Conservation (phyloP, 2,113 vertebrate species). For the Brienomyrus brachyistius region DNA sequence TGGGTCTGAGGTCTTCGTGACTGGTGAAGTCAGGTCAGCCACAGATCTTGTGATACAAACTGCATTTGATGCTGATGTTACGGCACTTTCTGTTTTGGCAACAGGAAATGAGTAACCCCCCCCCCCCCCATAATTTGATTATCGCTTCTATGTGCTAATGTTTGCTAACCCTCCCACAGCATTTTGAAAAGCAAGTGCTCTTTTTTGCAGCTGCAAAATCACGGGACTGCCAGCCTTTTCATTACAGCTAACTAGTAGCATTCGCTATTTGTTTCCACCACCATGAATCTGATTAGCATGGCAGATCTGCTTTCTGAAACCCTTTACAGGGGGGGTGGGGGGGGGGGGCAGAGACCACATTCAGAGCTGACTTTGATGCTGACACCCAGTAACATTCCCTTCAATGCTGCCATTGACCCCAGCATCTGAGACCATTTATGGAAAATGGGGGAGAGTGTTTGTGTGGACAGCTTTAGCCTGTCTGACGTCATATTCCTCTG, state of each 20-base stretch:
- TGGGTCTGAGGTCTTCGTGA: not conserved
- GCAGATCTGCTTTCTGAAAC: conserved; percentile 23
- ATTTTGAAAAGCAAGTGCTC: not conserved
- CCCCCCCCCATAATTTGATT: conserved; percentile 1
- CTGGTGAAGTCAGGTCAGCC: not conserved
- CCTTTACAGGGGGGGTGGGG: not conserved
- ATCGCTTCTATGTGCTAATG: conserved; percentile 6
- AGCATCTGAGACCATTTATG: conserved; percentile 51
- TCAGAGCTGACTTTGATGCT: conserved; percentile 34
- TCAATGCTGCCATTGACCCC: conserved; percentile 40
- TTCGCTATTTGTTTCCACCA: conserved; percentile 38
- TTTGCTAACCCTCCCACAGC: not conserved
- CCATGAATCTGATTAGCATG: conserved; percentile 34
- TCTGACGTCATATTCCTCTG: conserved; percentile 4
- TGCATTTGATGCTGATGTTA: too few species aligned
- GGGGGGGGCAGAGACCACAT: conserved; percentile 14
- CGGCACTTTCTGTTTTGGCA: too few species aligned
- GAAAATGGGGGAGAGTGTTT: conserved; percentile 34
- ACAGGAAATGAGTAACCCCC: too few species aligned
- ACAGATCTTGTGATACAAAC: conserved; percentile 20
- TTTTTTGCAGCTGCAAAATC: not conserved
- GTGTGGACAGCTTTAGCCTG: conserved; percentile 19
- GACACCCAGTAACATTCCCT: conserved; percentile 36
- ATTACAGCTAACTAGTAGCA: conserved; percentile 34
- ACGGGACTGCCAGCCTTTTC: conserved; percentile 33